phyloP scores from a whole-genome alignment of 1,140 invertebrate genomes.

The Calephelis nemesis region DNA sequence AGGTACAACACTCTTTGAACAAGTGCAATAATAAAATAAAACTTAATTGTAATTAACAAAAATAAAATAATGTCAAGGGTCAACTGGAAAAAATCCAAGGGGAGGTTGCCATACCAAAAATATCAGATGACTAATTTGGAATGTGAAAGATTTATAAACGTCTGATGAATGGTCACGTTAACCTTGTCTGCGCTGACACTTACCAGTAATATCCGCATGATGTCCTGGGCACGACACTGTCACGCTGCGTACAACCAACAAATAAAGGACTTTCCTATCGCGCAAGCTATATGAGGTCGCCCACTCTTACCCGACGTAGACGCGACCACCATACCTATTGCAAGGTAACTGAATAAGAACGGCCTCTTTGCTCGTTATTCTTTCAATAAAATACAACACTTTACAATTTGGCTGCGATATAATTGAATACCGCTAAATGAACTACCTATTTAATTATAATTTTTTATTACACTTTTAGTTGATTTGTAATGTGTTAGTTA shows the following conservation, averaged over 20 bases:
- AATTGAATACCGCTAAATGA: constrained; percentile 63
- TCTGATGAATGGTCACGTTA: constrained; percentile 10
- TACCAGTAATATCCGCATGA: constrained; percentile 71
- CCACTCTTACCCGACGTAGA: constrained; percentile 69
- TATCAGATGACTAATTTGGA: background rate
- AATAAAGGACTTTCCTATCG: constrained; percentile 73
- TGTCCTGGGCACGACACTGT: constrained; percentile 69
- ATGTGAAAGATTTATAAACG: background rate
- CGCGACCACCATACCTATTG: constrained; percentile 72
- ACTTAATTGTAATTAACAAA: too few species aligned
- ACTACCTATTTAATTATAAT: constrained; percentile 52
- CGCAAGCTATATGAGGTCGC: constrained; percentile 73
- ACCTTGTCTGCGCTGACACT: constrained; percentile 42
- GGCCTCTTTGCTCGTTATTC: constrained; percentile 38
- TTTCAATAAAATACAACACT: constrained; percentile 49
- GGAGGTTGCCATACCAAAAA: background rate
- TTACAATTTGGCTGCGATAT: constrained; percentile 55
- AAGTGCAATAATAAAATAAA: too few species aligned
- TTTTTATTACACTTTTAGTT: constrained; percentile 6
- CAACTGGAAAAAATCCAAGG: background rate
- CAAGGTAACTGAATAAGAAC: constrained; percentile 67
- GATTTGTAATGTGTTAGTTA: constrained; percentile 23
- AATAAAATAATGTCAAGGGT: too few species aligned
- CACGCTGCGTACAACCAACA: constrained; percentile 66
- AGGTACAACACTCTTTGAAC: too few species aligned